These are phyloP conservation scores for Onychomys arenicola DNA, from an alignment of 2,797 vertebrate genomes.

Conservation along the genomic window DNA sequence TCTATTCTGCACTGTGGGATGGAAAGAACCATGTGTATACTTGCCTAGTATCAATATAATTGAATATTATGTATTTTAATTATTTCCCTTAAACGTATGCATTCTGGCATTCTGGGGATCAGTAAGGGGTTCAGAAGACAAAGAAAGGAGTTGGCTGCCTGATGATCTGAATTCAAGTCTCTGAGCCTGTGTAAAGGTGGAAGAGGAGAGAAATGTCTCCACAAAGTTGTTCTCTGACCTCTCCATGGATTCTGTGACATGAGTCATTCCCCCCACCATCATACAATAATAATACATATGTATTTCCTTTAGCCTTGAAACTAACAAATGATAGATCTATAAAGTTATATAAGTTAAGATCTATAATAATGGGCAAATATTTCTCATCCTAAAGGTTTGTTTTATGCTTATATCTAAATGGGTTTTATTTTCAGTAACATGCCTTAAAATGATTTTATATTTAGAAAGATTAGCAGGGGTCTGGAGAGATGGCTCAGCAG, in stretches of 20 bases:
- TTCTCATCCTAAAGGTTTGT: constrained; percentile 30
- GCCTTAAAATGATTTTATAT: constrained; percentile 32
- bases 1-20: not conserved
- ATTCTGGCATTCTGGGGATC: not conserved
- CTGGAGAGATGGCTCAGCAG: too few species aligned
- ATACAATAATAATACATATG: not conserved
- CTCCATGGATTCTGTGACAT: not conserved
- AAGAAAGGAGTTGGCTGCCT: not conserved
- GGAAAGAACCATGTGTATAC: not conserved
- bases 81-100: not conserved
- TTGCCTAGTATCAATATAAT: not conserved
- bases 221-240: not conserved
- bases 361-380: not conserved
- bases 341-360: not conserved
- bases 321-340: not conserved
- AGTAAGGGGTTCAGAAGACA: not conserved
- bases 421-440: not conserved
- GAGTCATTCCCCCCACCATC: not conserved
- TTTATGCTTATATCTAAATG: not conserved
- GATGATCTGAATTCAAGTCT: not conserved
- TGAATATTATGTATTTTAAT: constrained; percentile 6
- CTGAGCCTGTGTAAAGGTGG: not conserved
- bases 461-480: not conserved
- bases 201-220: not conserved
- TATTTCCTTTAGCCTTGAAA: constrained; percentile 53